phyloP scores from a whole-genome alignment of 2,797 vertebrate species.

The Moxostoma hubbsi region DNA sequence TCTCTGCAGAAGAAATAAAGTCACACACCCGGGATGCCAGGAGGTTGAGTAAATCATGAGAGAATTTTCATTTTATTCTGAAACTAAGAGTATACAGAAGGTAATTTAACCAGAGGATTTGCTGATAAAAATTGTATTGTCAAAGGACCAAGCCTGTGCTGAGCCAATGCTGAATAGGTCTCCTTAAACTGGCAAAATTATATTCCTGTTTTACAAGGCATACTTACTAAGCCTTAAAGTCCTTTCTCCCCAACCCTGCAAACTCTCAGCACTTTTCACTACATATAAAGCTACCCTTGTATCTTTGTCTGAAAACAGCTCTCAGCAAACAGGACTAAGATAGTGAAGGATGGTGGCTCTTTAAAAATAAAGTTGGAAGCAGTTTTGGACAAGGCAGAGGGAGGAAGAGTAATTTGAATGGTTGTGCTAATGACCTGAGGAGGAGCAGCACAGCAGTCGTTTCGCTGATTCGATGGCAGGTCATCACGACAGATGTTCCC shows the following conservation, averaged over 20 bases:
- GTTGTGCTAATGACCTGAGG: conserved; percentile 85
- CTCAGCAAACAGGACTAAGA: background rate
- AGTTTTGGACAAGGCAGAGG: conserved; percentile 63
- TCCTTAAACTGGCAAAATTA: background rate
- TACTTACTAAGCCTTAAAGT: no score
- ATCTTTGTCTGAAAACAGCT: background rate
- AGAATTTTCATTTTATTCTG: no score
- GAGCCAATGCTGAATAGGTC: background rate
- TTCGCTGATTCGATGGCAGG: conserved; percentile 95
- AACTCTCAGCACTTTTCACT: background rate
- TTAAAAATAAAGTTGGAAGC: conserved; percentile 64
- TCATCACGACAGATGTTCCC: conserved; percentile 98
- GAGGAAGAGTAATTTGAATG: conserved; percentile 76
- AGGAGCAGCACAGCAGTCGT: conserved; percentile 90
- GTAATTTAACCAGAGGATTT: background rate
- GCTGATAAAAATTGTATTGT: background rate
- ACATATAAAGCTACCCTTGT: background rate
- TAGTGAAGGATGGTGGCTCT: conserved; percentile 36
- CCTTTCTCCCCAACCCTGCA: background rate
- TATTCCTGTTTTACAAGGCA: background rate
- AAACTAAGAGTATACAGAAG: no score
- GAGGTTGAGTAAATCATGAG: no score
- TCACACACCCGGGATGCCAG: no score
- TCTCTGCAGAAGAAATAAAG: no score
- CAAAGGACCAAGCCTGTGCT: background rate